These are phyloP conservation scores for Apodemia hepburni DNA, from an alignment of 2,888 invertebrate genomes.

Conservation along the genomic window DNA sequence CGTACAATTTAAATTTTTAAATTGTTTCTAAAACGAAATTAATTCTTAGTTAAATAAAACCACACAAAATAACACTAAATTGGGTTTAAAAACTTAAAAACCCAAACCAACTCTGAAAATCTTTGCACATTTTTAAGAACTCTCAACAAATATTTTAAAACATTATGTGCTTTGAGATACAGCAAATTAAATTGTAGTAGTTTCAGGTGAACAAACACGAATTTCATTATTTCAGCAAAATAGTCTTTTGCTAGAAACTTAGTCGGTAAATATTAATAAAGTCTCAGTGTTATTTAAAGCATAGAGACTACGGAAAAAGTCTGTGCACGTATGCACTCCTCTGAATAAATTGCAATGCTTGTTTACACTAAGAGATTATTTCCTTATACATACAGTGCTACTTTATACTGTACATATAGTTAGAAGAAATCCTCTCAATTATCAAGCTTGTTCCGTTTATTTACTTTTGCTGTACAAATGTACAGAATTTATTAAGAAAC, in stretches of 20 bases:
- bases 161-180: constrained; percentile 1
- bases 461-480: background rate
- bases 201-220: constrained; percentile 27
- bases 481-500: background rate
- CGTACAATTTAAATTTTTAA: too few relatives aligned
- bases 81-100: background rate
- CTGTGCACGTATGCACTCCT: constrained; percentile 48
- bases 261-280: constrained; percentile 36
- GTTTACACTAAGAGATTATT: constrained; percentile 69
- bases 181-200: constrained; percentile 11
- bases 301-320: constrained; percentile 38
- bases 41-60: too few relatives aligned
- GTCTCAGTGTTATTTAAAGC: constrained; percentile 31
- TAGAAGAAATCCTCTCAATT: constrained; percentile 54
- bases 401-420: constrained; percentile 48
- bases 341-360: constrained; percentile 61
- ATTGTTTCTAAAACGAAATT: too few relatives aligned
- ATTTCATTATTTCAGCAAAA: constrained; percentile 30
- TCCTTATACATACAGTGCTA: constrained; percentile 60
- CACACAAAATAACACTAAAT: too few relatives aligned
- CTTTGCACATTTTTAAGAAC: background rate
- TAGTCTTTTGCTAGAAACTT: constrained; percentile 27
- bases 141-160: constrained; percentile 1
- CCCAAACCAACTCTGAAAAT: background rate
- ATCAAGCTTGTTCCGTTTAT: constrained; percentile 30